Percentiles rank a stretch among this genome's conserved stretches.
phyloP scores from a whole-genome alignment of 1,140 invertebrate genomes.

The Neotoxoptera formosana region DNA sequence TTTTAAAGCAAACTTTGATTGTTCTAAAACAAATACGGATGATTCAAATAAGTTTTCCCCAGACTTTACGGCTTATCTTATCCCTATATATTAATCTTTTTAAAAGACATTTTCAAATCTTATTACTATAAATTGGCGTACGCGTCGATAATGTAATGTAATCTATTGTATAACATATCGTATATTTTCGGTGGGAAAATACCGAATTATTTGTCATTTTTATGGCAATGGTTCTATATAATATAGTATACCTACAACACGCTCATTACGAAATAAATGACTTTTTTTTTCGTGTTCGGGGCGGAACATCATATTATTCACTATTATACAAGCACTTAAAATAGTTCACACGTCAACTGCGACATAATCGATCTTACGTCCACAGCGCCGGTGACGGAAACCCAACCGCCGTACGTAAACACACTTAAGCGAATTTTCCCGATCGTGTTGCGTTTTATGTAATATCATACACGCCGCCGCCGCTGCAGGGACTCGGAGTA shows the following conservation, averaged over 20 bases:
- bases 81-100: not conserved
- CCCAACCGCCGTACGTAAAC: not conserved
- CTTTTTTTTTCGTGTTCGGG: not conserved
- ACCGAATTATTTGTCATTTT: not conserved
- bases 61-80: not conserved
- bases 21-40: not conserved
- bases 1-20: not conserved
- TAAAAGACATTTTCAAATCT: not conserved
- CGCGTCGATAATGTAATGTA: too few species aligned
- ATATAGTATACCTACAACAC: too few species aligned
- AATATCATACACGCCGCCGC: not conserved
- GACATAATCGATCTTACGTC: not conserved
- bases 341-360: not conserved
- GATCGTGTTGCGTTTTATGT: constrained; percentile 18
- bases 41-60: not conserved
- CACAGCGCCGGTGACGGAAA: not conserved
- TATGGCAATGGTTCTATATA: not conserved
- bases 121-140: not conserved
- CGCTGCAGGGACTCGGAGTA: not conserved
- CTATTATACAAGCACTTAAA: not conserved
- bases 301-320: not conserved
- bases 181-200: too few species aligned
- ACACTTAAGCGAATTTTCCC: constrained; percentile 21
- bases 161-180: too few species aligned
- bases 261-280: not conserved